Evolutionary conservation across 2,888 invertebrate species (phyloP), one percentile per base, ranked within the genome.

Genomic region (Trichogramma evanescens): DNA sequence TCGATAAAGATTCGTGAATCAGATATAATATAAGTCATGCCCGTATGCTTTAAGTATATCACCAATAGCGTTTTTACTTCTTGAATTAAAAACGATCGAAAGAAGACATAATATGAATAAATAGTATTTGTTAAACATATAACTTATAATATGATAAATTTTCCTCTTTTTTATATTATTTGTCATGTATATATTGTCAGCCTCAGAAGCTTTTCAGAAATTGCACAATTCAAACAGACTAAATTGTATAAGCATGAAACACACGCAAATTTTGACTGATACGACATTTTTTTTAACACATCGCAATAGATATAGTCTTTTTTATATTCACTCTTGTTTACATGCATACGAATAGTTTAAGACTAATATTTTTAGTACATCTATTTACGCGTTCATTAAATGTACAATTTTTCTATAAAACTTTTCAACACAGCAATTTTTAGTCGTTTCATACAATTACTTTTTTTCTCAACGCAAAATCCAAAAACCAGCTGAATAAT

Each of bases 401-500:
- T 26, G 26, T 26, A 26, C 26, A 26, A 26, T 26, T 26, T 26
- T 26, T 26, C 26, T 26, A 26, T 26, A 26, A 26, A 26, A 26
- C 26, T 26, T 26, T 26, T 26, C 26, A 26, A 26, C 26, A 62
- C 38, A 50, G 56, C 50, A 44, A 63, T 61, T 65, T 6, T 52
- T 40, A 50, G 49, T 41, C 56, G n/a, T 58, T 65, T 58, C 58
- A 65, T 66, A 65, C 65, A 68, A 69, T 61, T 58, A 51, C 59
- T 63, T 63, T 66, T 67, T 66, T 66, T 59, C 61, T 71, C 69
- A 57, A 26, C 26, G 26, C 26, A 26, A 26, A 54, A 56, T 65
- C 59, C 54, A 58, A 67, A 26, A 66, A 61, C 67, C 68, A 63
- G 61, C 66, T 69, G 61, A 57, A 68, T 70, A 67, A 65, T 66